Percentiles rank a stretch among this genome's conserved stretches.
These are phyloP conservation scores for Thunnus maccoyii DNA, from an alignment of 2,113 vertebrate genomes.

Conservation along the genomic window DNA sequence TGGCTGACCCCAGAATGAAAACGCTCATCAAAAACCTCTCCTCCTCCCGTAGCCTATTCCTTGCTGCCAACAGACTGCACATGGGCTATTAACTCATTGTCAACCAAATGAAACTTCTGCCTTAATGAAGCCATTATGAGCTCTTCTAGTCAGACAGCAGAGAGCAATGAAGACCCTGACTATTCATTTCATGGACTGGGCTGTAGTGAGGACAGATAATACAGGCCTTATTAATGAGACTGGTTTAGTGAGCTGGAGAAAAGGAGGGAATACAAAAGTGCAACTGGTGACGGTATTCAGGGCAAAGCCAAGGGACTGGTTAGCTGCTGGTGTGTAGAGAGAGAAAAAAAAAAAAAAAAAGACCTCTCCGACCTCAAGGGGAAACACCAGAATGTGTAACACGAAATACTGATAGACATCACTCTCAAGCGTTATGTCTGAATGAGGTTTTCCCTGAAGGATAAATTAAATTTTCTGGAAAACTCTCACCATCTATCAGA, in stretches of 20 bases:
- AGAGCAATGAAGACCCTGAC: slow-evolving; percentile 85
- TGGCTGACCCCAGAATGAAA: slow-evolving; percentile 83
- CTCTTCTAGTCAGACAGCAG: slow-evolving; percentile 83
- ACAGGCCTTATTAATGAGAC: slow-evolving; percentile 81
- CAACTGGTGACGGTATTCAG: slow-evolving; percentile 83
- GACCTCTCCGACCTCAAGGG: not conserved
- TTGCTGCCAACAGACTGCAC: slow-evolving; percentile 83
- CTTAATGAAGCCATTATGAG: slow-evolving; percentile 90
- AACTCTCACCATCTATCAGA: too few relatives aligned
- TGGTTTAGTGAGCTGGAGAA: slow-evolving; percentile 82
- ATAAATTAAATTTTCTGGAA: too few relatives aligned
- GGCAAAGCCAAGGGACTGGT: slow-evolving; percentile 64
- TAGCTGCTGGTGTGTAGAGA: slow-evolving; percentile 60
- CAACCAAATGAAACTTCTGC: slow-evolving; percentile 87
- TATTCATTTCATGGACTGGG: slow-evolving; percentile 86
- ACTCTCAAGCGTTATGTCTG: too few relatives aligned
- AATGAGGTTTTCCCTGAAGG: too few relatives aligned
- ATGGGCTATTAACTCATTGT: slow-evolving; percentile 86
- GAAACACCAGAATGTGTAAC: not conserved
- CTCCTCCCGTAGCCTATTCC: slow-evolving; percentile 78
- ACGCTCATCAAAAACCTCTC: slow-evolving; percentile 81
- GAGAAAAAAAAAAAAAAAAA: not conserved
- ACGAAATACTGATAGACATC: too few relatives aligned
- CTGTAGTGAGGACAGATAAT: slow-evolving; percentile 79
- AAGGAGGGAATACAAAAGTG: slow-evolving; percentile 78